These are phyloP conservation scores for Cisticola juncidis DNA, from an alignment of 2,113 vertebrate species.

Conservation along the genomic window DNA sequence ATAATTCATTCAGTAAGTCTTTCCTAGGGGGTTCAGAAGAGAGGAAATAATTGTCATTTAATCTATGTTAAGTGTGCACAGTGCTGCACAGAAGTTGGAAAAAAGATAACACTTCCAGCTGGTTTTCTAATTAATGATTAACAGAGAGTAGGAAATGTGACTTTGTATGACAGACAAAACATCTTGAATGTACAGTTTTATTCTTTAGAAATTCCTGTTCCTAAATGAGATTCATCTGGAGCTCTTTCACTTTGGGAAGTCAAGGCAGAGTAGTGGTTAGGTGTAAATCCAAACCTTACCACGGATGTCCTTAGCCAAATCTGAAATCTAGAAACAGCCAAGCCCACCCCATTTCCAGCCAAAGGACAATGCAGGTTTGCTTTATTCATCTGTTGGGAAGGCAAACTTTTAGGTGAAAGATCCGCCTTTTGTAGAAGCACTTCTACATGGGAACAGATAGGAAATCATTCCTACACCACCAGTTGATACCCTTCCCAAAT, in stretches of 20 bases:
- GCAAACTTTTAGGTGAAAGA: not conserved
- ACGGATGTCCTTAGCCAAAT: not conserved
- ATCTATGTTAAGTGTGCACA: not conserved
- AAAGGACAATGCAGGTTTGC: not conserved
- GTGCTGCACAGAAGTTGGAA: not conserved
- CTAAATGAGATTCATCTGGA: not conserved
- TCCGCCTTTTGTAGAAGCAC: not conserved
- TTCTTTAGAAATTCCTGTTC: not conserved
- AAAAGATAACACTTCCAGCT: not conserved
- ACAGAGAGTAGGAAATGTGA: not conserved
- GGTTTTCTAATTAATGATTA: not conserved
- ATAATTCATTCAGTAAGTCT: not conserved
- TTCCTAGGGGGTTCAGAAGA: not conserved
- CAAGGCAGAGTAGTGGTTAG: not conserved
- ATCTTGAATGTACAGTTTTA: not conserved
- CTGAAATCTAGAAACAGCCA: not conserved
- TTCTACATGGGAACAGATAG: not conserved
- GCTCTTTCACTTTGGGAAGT: not conserved
- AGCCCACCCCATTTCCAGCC: not conserved
- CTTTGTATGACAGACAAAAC: not conserved
- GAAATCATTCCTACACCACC: not conserved
- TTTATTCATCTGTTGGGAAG: not conserved
- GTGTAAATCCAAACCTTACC: not conserved
- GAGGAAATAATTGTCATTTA: not conserved
- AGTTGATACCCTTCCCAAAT: not conserved